A percentile compares a stretch with the other conserved stretches of the same genome.
Conservation (phyloP, 1,140 invertebrate species). For the Mactra quadrangularis region DNA sequence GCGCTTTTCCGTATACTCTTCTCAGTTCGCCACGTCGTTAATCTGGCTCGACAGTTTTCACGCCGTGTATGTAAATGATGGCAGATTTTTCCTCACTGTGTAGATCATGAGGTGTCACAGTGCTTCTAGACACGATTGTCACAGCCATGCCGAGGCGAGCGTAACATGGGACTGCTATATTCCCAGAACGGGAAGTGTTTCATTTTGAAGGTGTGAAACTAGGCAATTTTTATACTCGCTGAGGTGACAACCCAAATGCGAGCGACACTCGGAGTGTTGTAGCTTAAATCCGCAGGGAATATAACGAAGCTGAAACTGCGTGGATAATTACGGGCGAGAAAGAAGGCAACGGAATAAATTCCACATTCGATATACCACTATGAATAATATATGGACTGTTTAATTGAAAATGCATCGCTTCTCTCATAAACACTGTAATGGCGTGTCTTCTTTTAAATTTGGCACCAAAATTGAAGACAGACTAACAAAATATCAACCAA, state of each 20-base stretch:
- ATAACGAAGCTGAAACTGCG: slow-evolving; percentile 37
- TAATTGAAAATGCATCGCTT: slow-evolving; percentile 56
- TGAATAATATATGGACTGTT: slow-evolving; percentile 57
- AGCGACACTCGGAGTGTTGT: slow-evolving; percentile 44
- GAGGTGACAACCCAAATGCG: slow-evolving; percentile 58
- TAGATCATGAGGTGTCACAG: slow-evolving; percentile 22
- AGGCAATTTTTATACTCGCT: slow-evolving; percentile 49
- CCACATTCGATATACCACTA: slow-evolving; percentile 43
- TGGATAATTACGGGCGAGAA: slow-evolving; percentile 43
- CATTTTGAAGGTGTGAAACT: slow-evolving; percentile 53
- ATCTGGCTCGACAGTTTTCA: slow-evolving; percentile 26
- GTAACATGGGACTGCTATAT: slow-evolving; percentile 43
- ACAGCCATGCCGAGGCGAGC: slow-evolving; percentile 12
- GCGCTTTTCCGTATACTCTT: neutral
- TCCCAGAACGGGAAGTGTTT: slow-evolving; percentile 49
- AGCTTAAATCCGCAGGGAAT: slow-evolving; percentile 39
- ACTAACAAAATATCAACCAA: too few relatives aligned
- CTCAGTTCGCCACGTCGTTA: neutral
- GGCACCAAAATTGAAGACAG: too few relatives aligned
- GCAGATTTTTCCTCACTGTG: slow-evolving; percentile 39
- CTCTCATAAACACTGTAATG: slow-evolving; percentile 18
- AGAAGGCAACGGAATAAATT: slow-evolving; percentile 30
- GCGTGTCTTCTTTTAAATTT: too few relatives aligned
- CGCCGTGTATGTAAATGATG: slow-evolving; percentile 14
- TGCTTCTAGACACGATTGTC: slow-evolving; percentile 23